Base-by-base conservation (phyloP, 2,113 vertebrate genomes). In the Meleagris gallopavo region DNA sequence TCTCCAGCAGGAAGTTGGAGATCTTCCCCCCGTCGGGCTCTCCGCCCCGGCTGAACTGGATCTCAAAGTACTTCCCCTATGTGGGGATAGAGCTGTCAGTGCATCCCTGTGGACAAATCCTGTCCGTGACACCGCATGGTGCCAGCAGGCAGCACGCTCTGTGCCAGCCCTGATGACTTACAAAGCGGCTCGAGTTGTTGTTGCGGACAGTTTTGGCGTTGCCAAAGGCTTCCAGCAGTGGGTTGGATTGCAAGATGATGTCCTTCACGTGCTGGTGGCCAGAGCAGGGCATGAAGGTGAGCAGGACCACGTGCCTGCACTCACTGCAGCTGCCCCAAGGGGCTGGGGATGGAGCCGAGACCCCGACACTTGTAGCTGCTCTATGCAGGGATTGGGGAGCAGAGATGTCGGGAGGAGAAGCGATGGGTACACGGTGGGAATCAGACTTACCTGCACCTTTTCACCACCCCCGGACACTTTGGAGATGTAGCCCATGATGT, bases 401-500 rank as follows among this genome's bases (percentile, higher is more conserved):
- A 2, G 22, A 30, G 9, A 7, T 29, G 11, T 0, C 19, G 40
- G 58, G 57, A 60, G 34, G 30, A 4, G 32, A 72, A 19, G 21
- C 0, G 5, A 6, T 3, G 12, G 61, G 5, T 3, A 11, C 15
- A 11, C 14, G 2, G 40, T 10, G 20, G 36, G 10, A 29, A 12
- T 8, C 13, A 61, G 41, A 70, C 90, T 41, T 97, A 99, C 99
- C 99, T 99, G 99, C 29, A 99, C 99, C 97, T 99, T 99, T 5
- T 98, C 46, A 12, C 99, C 99, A 10, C 99, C 99, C 1, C 99
- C 99, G 0, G 99, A 99, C 71, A 99, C 99, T 97, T 99, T 99
- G 93, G 99, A 99, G 97, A 99, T 99, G 97, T 99, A 99, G 72
- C 99, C 98, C 99, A 99, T 99, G 96, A 99, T 99, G 96, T 99